Conservation (phyloP, 2,888 invertebrate genomes). For the Octonoba sinensis region DNA sequence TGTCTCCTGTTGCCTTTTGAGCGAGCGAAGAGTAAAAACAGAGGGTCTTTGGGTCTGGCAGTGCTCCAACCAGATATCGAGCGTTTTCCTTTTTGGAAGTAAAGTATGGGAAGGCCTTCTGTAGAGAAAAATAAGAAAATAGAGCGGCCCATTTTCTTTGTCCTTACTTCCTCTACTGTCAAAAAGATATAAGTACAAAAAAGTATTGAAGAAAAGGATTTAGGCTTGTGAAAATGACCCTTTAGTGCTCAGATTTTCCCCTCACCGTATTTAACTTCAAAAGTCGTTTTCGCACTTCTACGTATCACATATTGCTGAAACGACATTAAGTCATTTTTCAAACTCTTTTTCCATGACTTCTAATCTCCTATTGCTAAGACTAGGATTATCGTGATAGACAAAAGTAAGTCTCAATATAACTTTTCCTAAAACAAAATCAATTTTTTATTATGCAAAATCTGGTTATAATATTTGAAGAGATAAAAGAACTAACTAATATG, state of each 20-base stretch:
- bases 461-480: no score
- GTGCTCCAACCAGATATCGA: conserved; percentile 60
- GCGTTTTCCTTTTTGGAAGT: conserved; percentile 8
- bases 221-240: conserved; percentile 57
- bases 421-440: no score
- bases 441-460: no score
- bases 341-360: no score
- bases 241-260: conserved; percentile 7
- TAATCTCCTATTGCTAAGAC: no score
- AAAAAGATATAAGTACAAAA: conserved; percentile 46
- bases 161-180: conserved; percentile 59
- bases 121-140: conserved; percentile 1
- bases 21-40: conserved; percentile 41
- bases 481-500: no score
- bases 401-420: no score
- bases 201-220: conserved; percentile 49
- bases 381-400: no score
- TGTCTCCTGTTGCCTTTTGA: conserved; percentile 60
- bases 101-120: no score
- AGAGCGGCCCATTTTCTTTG: conserved; percentile 60
- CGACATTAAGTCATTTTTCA: no score
- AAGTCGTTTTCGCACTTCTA: background rate
- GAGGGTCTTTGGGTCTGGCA: conserved; percentile 44
- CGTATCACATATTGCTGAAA: no score
- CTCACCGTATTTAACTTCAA: background rate